Evolutionary conservation across 2,797 vertebrate species (phyloP), one percentile per base, ranked within the genome.

Genomic region (Crenichthys baileyi): DNA sequence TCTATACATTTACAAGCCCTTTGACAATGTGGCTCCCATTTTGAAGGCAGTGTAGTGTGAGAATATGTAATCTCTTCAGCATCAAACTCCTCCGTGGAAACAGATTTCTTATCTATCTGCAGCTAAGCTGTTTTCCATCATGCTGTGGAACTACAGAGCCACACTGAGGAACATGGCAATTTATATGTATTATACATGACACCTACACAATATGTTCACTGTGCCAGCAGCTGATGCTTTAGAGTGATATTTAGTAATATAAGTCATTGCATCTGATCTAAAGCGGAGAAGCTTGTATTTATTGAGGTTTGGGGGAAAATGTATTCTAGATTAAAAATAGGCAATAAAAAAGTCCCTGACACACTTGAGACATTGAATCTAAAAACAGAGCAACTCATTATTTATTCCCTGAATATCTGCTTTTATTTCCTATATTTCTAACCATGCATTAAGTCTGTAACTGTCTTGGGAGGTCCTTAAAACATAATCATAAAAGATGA

Each of bases 401-500:
- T 61, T 70, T 41, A 22, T 50, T 60, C 11, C 41, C 63, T 65
- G 9, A 65, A 51, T 36, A 39, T 18, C 22, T 63, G 60, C 26
- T 63, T 31, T 44, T 60, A 4, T 60, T 68, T 44, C 5, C 39
- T 13, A 41, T 1, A 8, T 26, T 73, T 60, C 46, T 0, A 67
- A 26, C 18, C n/a, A 29, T 29, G 7, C 15, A n/a, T n/a, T n/a
- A 29, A 60, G 24, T 15, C 39, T 46, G 18, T 5, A 39, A 80
- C 65, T 46, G 15, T 53, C 44, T 39, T 51, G 65, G 51, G 44
- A 53, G 67, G 76, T 79, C 60, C 72, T 81, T 65, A 51, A 79
- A 80, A 67, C 20, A 22, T 50, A 51, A 76, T 83, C 82, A 72
- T 84, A 74, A 51, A 67, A 85, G 63, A 89, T 78, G 79, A 80